These are phyloP conservation scores for Leontopithecus rosalia DNA, from an alignment of 2,797 vertebrate genomes.

Conservation along the genomic window DNA sequence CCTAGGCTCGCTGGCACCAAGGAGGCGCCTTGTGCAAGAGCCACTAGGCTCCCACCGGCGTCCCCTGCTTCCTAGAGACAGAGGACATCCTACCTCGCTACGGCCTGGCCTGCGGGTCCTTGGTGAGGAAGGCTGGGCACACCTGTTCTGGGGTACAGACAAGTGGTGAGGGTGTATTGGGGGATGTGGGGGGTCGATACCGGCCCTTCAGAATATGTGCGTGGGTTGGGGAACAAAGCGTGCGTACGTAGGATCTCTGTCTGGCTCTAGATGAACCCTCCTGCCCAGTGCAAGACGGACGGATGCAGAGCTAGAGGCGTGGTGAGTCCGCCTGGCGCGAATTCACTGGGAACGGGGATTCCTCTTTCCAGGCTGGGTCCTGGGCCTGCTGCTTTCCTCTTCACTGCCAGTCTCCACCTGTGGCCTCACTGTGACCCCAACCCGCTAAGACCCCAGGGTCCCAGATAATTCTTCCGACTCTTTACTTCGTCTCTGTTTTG, in stretches of 20 bases:
- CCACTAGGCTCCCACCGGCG: background rate
- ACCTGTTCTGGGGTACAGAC: accelerated
- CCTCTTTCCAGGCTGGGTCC: background rate
- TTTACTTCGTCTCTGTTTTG: background rate
- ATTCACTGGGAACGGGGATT: background rate
- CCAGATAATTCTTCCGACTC: background rate
- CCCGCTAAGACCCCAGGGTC: background rate
- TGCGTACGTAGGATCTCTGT: accelerated
- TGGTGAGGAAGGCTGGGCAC: background rate
- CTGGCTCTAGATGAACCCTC: background rate
- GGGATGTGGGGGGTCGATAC: too few relatives aligned
- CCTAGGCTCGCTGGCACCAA: accelerated
- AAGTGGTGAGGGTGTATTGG: background rate
- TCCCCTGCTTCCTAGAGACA: background rate
- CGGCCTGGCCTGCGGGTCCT: background rate
- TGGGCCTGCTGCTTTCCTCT: background rate
- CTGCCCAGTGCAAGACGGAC: background rate
- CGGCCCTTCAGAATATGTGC: background rate
- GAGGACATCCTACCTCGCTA: background rate
- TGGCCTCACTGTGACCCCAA: background rate
- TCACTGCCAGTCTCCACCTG: background rate
- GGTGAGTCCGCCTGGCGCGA: accelerated
- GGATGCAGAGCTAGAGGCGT: background rate
- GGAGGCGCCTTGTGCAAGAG: accelerated
- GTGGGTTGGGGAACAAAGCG: accelerated